These are phyloP conservation scores for Pterobdella sp. DNA, from an alignment of 2,888 invertebrate species.

Conservation along the genomic window DNA sequence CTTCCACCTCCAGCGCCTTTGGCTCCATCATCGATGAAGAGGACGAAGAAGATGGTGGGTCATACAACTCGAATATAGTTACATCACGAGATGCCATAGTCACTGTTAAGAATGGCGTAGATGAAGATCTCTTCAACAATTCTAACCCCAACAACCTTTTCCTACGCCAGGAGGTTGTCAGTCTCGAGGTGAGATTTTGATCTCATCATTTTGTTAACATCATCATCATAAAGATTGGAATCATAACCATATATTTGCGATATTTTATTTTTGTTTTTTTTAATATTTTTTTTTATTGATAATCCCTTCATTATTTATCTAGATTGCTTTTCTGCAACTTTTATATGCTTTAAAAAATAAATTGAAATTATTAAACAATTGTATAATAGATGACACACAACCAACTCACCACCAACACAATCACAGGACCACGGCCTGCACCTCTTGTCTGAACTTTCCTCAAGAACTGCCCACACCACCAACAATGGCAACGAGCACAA, in stretches of 20 bases:
- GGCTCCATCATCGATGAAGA: constrained; percentile 15
- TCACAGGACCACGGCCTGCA: constrained; percentile 15
- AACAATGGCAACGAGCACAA: background rate
- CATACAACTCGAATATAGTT: background rate
- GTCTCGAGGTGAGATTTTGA: constrained; percentile 2
- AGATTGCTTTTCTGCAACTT: too few species aligned
- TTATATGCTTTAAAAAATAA: too few species aligned
- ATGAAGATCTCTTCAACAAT: background rate
- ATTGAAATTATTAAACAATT: too few species aligned
- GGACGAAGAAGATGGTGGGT: background rate
- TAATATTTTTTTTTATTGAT: background rate
- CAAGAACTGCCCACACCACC: background rate
- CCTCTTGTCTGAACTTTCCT: constrained; percentile 2
- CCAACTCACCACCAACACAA: too few species aligned
- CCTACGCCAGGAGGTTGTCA: constrained; percentile 7
- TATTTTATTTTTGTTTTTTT: background rate
- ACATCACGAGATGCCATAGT: constrained; percentile 6
- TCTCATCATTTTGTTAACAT: too few species aligned
- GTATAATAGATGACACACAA: too few species aligned
- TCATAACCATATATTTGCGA: background rate
- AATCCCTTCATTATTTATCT: background rate
- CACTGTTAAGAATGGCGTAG: background rate
- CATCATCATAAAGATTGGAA: background rate
- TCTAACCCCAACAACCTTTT: background rate
- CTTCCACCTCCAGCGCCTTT: constrained; percentile 12